Evolutionary conservation across 1,140 invertebrate genomes (phyloP).

Genomic region (Drusus annulatus): DNA sequence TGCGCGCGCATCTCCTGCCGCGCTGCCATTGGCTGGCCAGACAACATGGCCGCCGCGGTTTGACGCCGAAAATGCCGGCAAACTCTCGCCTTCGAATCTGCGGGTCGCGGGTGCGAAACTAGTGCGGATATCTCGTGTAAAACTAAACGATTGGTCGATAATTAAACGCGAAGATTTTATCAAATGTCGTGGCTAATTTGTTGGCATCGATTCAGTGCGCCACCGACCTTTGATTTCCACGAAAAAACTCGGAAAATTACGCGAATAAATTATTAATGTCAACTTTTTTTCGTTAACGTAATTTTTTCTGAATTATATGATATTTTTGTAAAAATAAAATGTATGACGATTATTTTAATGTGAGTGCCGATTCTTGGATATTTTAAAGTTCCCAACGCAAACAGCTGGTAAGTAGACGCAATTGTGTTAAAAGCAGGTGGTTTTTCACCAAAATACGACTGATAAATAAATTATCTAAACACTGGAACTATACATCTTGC

Average conservation of each 20-base stretch:
- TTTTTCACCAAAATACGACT: background rate
- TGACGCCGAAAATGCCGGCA: slow-evolving; percentile 46
- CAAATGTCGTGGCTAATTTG: background rate
- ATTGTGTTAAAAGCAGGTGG: slow-evolving; percentile 13
- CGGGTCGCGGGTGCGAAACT: slow-evolving; percentile 36
- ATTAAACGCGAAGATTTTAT: background rate
- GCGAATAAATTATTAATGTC: background rate
- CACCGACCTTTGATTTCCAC: slow-evolving; percentile 10
- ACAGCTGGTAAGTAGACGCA: background rate
- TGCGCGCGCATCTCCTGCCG: slow-evolving; percentile 36
- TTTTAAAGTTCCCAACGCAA: background rate
- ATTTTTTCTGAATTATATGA: background rate
- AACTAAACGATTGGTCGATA: background rate
- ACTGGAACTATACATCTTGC: background rate
- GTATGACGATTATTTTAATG: slow-evolving; percentile 4
- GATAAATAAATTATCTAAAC: slow-evolving; percentile 32
- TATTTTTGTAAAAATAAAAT: background rate
- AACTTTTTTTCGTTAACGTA: background rate
- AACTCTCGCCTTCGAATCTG: slow-evolving; percentile 51
- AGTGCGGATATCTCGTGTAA: slow-evolving; percentile 16
- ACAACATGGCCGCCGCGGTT: slow-evolving; percentile 46
- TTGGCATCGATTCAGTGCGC: background rate
- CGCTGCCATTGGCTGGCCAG: background rate
- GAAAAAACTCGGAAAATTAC: slow-evolving; percentile 5
- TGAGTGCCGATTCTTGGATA: slow-evolving; percentile 28